Percentiles rank a stretch among this genome's conserved stretches.
phyloP scores from a whole-genome alignment of 2,888 invertebrate species.

The Lucinisca nassula region DNA sequence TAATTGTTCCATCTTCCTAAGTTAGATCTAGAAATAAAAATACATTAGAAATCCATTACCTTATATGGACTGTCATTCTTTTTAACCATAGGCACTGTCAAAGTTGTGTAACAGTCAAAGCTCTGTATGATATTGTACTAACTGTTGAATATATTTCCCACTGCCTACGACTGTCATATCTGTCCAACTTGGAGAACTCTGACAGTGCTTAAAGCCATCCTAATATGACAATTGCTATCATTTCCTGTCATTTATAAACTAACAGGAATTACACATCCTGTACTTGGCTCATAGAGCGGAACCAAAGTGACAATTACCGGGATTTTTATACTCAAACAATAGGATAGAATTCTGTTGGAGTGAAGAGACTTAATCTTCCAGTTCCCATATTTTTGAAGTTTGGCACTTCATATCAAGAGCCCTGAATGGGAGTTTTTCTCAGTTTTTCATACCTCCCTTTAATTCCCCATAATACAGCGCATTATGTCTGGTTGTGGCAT shows the following conservation, averaged over 20 bases:
- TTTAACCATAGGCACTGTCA: no score
- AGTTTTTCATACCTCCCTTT: not conserved
- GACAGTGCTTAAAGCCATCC: not conserved
- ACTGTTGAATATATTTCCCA: not conserved
- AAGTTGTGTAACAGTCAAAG: no score
- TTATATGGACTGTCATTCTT: no score
- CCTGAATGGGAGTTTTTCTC: not conserved
- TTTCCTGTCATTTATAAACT: slow-evolving; percentile 5
- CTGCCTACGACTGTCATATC: not conserved
- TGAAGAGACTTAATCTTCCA: not conserved
- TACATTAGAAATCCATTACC: no score
- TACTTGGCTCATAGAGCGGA: slow-evolving; percentile 3
- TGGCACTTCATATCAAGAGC: not conserved
- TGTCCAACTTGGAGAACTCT: not conserved
- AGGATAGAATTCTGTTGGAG: not conserved
- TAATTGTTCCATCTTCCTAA: no score
- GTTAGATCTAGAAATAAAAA: no score
- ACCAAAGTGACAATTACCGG: not conserved
- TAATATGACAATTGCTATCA: slow-evolving; percentile 1
- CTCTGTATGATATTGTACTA: not conserved
- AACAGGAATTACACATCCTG: slow-evolving; percentile 5
- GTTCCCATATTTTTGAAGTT: not conserved
- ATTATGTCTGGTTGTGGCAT: no score
- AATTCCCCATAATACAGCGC: not conserved
- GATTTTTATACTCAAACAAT: not conserved